Evolutionary conservation across 2,797 vertebrate species (phyloP).

Genomic region (Champsocephalus esox): DNA sequence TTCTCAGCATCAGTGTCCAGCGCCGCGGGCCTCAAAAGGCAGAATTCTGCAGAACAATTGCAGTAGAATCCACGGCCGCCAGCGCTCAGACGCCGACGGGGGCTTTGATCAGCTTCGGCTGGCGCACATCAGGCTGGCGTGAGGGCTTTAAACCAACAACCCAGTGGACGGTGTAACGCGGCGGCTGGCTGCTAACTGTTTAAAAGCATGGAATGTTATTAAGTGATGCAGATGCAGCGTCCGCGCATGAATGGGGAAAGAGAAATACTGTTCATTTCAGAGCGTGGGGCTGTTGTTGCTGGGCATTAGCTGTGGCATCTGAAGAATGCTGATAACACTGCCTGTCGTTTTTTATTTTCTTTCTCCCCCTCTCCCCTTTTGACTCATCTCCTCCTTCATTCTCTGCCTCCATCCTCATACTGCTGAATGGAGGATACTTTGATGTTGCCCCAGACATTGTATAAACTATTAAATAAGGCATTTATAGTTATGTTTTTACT

Average conservation of each 20-base stretch:
- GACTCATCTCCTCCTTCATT: slow-evolving; percentile 51
- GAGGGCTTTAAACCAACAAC: slow-evolving; percentile 96
- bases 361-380: slow-evolving; percentile 49
- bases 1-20: slow-evolving; percentile 92
- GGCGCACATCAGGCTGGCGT: slow-evolving; percentile 98
- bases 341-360: slow-evolving; percentile 57
- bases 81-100: slow-evolving; percentile 85
- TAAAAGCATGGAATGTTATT: slow-evolving; percentile 96
- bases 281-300: slow-evolving; percentile 89
- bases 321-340: slow-evolving; percentile 87
- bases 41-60: slow-evolving; percentile 91
- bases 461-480: too few relatives aligned
- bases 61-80: slow-evolving; percentile 87
- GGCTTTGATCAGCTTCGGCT: slow-evolving; percentile 96
- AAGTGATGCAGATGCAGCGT: slow-evolving; percentile 91
- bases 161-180: slow-evolving; percentile 86
- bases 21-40: slow-evolving; percentile 82
- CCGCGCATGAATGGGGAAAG: slow-evolving; percentile 92
- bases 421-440: slow-evolving; percentile 26
- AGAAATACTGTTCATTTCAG: slow-evolving; percentile 99
- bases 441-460: background rate
- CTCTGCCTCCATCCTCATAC: slow-evolving; percentile 35
- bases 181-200: slow-evolving; percentile 87
- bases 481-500: background rate
- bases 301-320: slow-evolving; percentile 92